Evolutionary conservation across 2,888 invertebrate species (phyloP).

Genomic region (Parelbella ahira): DNA sequence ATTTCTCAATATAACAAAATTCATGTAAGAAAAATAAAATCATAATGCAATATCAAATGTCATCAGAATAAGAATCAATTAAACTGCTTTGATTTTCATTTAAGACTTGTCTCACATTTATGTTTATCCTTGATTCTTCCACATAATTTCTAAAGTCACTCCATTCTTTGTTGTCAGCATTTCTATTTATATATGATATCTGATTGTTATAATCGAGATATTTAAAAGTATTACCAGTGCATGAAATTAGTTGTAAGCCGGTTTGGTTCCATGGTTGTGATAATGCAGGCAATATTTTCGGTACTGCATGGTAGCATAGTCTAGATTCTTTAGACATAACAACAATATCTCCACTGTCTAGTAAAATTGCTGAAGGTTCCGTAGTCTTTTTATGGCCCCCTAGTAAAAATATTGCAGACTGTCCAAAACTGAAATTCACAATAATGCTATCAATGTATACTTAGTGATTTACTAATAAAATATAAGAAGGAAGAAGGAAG

Average conservation of each 20-base stretch:
- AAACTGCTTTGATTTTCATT: slow-evolving; percentile 77
- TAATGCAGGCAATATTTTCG: slow-evolving; percentile 85
- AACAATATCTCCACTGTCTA: slow-evolving; percentile 94
- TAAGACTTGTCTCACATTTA: slow-evolving; percentile 96
- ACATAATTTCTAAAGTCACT: slow-evolving; percentile 82
- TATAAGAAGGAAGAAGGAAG: no score
- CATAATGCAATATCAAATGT: slow-evolving; percentile 19
- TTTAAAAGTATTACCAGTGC: slow-evolving; percentile 37
- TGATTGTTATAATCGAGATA: slow-evolving; percentile 43
- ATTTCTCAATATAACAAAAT: slow-evolving; percentile 6
- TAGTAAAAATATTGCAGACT: slow-evolving; percentile 95
- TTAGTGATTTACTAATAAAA: no score
- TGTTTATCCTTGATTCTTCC: slow-evolving; percentile 90
- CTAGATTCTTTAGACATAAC: slow-evolving; percentile 94
- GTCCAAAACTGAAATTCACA: slow-evolving; percentile 90
- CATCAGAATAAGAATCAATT: slow-evolving; percentile 31
- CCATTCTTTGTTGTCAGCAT: slow-evolving; percentile 64
- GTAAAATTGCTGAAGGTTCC: slow-evolving; percentile 84
- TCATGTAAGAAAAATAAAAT: slow-evolving; percentile 4
- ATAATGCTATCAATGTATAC: no score
- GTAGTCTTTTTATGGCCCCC: slow-evolving; percentile 88
- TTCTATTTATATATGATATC: slow-evolving; percentile 40
- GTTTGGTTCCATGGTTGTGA: slow-evolving; percentile 70
- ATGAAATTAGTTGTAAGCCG: slow-evolving; percentile 21
- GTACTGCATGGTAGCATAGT: slow-evolving; percentile 96